Evolutionary conservation across 2,113 vertebrate species (phyloP), one percentile per base, ranked within the genome.

Genomic region (Pycnonotus jocosus): DNA sequence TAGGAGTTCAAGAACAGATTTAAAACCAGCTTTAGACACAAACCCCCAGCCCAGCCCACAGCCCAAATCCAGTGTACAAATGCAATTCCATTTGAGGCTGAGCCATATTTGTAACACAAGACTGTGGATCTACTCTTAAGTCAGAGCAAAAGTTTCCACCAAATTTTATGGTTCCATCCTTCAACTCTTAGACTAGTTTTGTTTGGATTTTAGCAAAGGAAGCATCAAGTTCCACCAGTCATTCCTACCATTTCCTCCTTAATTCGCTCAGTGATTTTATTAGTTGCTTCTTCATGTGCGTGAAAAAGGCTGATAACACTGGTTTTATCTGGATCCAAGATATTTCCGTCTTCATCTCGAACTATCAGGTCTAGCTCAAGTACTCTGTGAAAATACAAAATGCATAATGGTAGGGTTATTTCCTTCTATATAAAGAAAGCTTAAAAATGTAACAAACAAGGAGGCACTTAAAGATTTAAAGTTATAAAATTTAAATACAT

Each of bases 291-390:
- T 92, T 99, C 98, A 2, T 99, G 99, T 22, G 99, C 99, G 54
- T 99, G 98, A 90, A 99, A 99, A 47, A 99, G 97, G 92, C 98
- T 99, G 96, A 99, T 99, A 92, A 99, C 98, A 18, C 98, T 99
- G 66, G 99, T 98, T 78, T 98, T 98, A 68, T 99, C 99, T 11
- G 99, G 99, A 78, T 99, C 99, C 96, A 99, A 92, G 86, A 99
- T 99, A 97, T 99, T 99, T 27, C 99, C 99, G 40, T 99, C 97
- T 45, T 98, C 98, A 62, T 99, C 99, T 89, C 99, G 98, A 51
- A 99, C 99, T 88, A 98, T 99, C 54, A 99, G 97, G 96, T 99
- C 99, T 27, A 99, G 95, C 91, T 99, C 98, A 91, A 99, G 98
- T 76, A 99, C 98, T 96, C 99, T 99, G 97, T 62, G 86, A 95